Evolutionary conservation across 37 sponge, comb jelly and placozoan species (phyloP), one percentile per base, ranked within the genome.

Genomic region (Dysidea cf. avara): DNA sequence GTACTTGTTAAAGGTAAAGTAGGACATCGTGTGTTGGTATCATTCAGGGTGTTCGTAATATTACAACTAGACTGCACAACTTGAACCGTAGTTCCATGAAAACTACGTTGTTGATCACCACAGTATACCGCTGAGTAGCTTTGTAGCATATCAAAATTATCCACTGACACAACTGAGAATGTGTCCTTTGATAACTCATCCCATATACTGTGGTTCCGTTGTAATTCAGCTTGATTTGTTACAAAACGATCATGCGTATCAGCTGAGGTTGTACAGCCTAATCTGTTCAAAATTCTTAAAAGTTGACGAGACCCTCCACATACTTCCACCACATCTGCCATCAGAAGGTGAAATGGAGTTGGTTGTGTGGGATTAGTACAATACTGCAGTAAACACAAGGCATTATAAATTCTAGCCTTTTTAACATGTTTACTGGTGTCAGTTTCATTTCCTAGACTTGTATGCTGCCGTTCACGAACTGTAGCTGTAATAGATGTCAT

Each of bases 121-220:
- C 77, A 76, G 56, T 76, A 76, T 3, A 76, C 74, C 30, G 74
- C 60, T 38, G 74, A 38, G 16, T 73, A 34, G 48, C 74, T 73
- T 32, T 56, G 43, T 7, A 73, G 61, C 74, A 73, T 73, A 58
- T 73, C 74, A 58, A 73, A 73, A 56, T 73, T 73, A 20, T 73
- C 74, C 9, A 58, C 61, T 39, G 47, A 57, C 2, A 61, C 74
- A 30, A 73, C 24, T 33, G 74, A 57, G 61, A 73, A 73, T 11
- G 39, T 25, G 3, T 4, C 26, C 6, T 3, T 3, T 34, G 61
- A 39, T 50, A 73, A 39, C 7, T 56, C 22, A 36, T 56, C 47
- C 74, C 74, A 73, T 36, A 73, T 37, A 22, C 5, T 14, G 6
- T 3, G 5, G 21, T 71, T 53, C 30, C 56, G 47, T 28, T 71